These are phyloP conservation scores for Platycheirus albimanus DNA, from an alignment of 2,888 invertebrate genomes.

Conservation along the genomic window DNA sequence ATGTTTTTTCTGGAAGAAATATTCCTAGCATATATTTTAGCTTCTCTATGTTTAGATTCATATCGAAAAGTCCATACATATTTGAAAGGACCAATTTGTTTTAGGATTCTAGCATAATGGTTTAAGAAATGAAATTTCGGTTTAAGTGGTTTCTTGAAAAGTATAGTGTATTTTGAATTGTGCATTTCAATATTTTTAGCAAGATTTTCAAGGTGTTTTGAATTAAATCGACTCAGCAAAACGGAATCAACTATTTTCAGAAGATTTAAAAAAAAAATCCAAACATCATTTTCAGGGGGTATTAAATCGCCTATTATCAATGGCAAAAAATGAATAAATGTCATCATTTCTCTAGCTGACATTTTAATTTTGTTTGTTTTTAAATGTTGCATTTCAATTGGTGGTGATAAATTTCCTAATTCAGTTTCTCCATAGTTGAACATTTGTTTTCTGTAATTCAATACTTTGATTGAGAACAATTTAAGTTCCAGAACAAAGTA, in stretches of 20 bases:
- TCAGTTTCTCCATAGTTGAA: constrained; percentile 58
- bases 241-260: not conserved
- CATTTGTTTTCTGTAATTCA: constrained; percentile 48
- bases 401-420: constrained; percentile 50
- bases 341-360: constrained; percentile 53
- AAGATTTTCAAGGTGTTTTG: no score
- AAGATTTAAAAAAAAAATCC: constrained; percentile 17
- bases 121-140: no score
- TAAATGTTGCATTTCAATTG: constrained; percentile 26
- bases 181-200: not conserved
- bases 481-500: not conserved
- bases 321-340: constrained; percentile 49
- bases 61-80: constrained; percentile 28
- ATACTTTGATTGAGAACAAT: not conserved
- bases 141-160: constrained; percentile 8
- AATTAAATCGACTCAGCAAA: constrained; percentile 5
- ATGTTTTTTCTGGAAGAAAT: constrained; percentile 25
- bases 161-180: not conserved
- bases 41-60: constrained; percentile 23
- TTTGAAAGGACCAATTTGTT: constrained; percentile 18
- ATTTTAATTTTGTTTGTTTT: constrained; percentile 42
- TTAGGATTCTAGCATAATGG: constrained; percentile 1
- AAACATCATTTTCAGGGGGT: constrained; percentile 1
- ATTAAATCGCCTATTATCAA: constrained; percentile 49
- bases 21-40: constrained; percentile 18